Evolutionary conservation across 1,140 invertebrate species (phyloP), one percentile per base, ranked within the genome.

Genomic region (Plectrocnemia conspersa): DNA sequence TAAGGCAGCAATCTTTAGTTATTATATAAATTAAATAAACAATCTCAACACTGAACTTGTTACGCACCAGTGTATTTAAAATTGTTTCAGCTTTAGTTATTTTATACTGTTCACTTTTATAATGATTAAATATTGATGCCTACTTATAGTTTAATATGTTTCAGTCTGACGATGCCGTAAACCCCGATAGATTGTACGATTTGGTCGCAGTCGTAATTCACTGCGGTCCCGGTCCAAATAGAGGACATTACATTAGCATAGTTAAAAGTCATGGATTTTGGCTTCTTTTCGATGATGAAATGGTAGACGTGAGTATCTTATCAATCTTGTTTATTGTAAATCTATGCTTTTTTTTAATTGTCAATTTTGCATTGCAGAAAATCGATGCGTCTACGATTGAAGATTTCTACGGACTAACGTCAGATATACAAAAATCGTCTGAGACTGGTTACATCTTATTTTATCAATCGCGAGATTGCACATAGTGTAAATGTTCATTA

Each of bases 371-470:
- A 57, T 82, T 82, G 13, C 74, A 97, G 93, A 98, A 98, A 89
- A 98, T 99, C 65, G 96, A 99, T 69, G 91, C 94, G 18, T 93
- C 93, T 50, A 87, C 94, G 54, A 98, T 99, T 74, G 97, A 99
- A 81, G 97, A 99, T 72, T 99, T 99, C 76, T 99, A 97, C 76
- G 97, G 97, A 63, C 82, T 99, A 61, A 97, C 96, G 15, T 95
- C 93, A 52, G 95, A 98, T 71, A 89, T 95, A 67, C 95, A 98
- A 69, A 99, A 98, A 75, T 98, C 93, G 64, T 96, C 93, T 21
- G 97, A 99, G 79, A 98, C 97, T 58, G 97, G 96, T 62, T 99
- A 99, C 73, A 99, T 99, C 70, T 76, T 99, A 61, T 99, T 99
- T 77, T 99, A 99, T 78, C 96, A 99, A 75, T 97, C 94, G 29